Base-by-base conservation (phyloP, 30 jellyfish, hydroid and myxozoan species). In the Aurelia aurita region DNA sequence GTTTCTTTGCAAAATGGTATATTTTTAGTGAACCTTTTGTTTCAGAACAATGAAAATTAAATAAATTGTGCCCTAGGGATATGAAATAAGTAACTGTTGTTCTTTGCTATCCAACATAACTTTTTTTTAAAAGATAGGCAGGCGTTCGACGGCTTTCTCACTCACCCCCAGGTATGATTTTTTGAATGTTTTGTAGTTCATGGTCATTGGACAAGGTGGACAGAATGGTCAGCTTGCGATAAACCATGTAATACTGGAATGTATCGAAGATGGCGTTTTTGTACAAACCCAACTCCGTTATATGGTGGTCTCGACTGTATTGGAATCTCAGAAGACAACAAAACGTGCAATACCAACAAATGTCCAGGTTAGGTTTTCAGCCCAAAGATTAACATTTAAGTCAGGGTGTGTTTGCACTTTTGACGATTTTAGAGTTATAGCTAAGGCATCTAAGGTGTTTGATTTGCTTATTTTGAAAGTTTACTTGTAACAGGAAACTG, bases 201-300 rank as follows among this genome's bases (percentile, higher is more conserved):
- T 47, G 97, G 93, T 22, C 60, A 55, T 1, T 89, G 97, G 97
- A 62, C 95, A 2, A 18, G 26, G 9, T 89, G 97, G 97, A 71
- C 94, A 9, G 79, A 58, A 23, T 89, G 97, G 97, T 81, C 90
- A 3, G 90, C 88, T 63, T 89, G 97, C 54, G 85, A 81, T 74
- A 89, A 82, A 46, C 97, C 97, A 6, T 89, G 97, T 49, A 82
- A 89, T 65, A 43, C 44, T 25, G 97, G 97, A 9, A 31, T 18
- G 78, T 55, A 27, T 58, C 64, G 76, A 64, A 72, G 97, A 22
- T 74, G 87, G 90, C 86, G 97, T 9, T 64, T 20, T 57, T 89
- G 97, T 66, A 74, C 84, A 29, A 61, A 73, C 32, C 93, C 91
- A 0, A 18, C 49, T 9, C 97, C 97, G 16, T 39, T 89, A 3